Evolutionary conservation across 1,140 invertebrate species (phyloP).

Genomic region (Tribolium castaneum): DNA sequence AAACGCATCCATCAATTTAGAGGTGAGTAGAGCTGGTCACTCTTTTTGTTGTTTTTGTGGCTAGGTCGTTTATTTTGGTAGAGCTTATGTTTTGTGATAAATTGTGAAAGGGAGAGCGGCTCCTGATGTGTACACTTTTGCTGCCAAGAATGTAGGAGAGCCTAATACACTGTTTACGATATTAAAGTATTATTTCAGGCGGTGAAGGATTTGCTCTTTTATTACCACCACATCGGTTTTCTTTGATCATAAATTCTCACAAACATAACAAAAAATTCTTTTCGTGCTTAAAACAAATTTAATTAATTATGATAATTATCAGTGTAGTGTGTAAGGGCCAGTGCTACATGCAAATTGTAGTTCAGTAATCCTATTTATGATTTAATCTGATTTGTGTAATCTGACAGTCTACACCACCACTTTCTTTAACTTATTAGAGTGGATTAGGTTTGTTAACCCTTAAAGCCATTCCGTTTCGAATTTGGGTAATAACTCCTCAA

Average conservation of each 20-base stretch:
- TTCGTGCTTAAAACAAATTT: too few species aligned
- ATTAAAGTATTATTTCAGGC: constrained; percentile 12
- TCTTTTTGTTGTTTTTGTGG: neutral
- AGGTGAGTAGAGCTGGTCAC: too few species aligned
- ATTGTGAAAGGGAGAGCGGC: neutral
- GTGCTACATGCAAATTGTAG: neutral
- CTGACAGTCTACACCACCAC: constrained; percentile 3
- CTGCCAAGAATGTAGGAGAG: constrained; percentile 1
- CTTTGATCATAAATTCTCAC: neutral
- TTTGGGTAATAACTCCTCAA: neutral
- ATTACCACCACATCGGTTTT: neutral
- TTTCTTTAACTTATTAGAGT: neutral
- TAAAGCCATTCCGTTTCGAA: neutral
- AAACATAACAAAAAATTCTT: neutral
- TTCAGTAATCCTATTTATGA: constrained; percentile 14
- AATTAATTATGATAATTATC: neutral
- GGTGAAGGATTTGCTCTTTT: constrained; percentile 6
- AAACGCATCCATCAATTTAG: neutral
- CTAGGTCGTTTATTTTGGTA: constrained; percentile 1
- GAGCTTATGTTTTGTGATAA: neutral
- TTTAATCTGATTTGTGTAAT: constrained; percentile 19
- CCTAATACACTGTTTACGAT: constrained; percentile 3
- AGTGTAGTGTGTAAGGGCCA: neutral
- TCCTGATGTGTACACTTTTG: neutral
- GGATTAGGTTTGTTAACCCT: neutral